These are phyloP conservation scores for Misgurnus mizolepis DNA, from an alignment of 2,113 vertebrate genomes.

Conservation along the genomic window DNA sequence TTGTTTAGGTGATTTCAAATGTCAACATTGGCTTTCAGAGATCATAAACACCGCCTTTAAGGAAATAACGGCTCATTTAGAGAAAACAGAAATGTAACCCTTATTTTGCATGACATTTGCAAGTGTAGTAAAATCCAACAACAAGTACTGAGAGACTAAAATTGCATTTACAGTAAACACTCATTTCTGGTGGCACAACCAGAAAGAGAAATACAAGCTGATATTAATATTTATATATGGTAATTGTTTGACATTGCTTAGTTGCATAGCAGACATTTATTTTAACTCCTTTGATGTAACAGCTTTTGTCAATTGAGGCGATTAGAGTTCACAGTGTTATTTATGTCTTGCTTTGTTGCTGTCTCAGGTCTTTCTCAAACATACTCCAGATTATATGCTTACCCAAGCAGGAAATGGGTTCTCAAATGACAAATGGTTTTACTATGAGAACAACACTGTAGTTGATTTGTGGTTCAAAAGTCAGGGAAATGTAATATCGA, in stretches of 20 bases:
- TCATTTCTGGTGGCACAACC: conserved; percentile 24
- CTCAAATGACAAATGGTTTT: conserved; percentile 31
- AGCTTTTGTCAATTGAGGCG: conserved; percentile 46
- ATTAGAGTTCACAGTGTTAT: conserved; percentile 57
- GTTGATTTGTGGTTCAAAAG: not conserved
- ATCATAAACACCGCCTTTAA: conserved; percentile 42
- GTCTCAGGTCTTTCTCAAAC: conserved; percentile 21
- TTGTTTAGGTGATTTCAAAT: not conserved
- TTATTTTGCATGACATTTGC: conserved; percentile 20
- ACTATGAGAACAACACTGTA: conserved; percentile 11
- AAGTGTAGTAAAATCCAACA: conserved; percentile 39
- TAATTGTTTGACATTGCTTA: conserved; percentile 47
- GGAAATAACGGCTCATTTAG: conserved; percentile 28
- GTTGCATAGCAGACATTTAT: conserved; percentile 43
- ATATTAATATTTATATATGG: conserved; percentile 61
- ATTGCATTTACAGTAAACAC: conserved; percentile 37
- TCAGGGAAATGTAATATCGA: conserved; percentile 11
- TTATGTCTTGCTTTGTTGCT: conserved; percentile 55
- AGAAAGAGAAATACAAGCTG: conserved; percentile 30
- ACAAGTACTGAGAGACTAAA: conserved; percentile 11
- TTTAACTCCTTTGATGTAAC: conserved; percentile 49
- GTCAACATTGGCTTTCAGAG: not conserved
- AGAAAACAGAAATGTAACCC: conserved; percentile 39
- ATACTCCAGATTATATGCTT: conserved; percentile 23
- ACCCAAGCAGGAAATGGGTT: conserved; percentile 32